Evolutionary conservation across 1,140 invertebrate species (phyloP).

Genomic region (Stegodyphus dumicola): DNA sequence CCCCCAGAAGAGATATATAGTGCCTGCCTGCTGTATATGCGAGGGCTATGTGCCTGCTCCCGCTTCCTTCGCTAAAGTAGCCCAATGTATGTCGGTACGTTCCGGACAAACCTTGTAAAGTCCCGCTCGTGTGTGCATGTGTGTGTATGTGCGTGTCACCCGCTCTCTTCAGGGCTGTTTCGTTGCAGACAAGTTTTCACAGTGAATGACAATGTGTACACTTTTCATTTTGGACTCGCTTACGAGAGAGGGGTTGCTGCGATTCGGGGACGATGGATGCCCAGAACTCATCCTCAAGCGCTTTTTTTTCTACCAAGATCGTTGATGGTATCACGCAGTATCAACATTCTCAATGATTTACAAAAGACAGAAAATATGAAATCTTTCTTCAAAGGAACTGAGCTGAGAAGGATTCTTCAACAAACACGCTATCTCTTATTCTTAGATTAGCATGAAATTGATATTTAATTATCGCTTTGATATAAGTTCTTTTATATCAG

Average conservation of each 20-base stretch:
- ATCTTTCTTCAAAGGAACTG: too few species aligned
- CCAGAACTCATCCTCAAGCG: background rate
- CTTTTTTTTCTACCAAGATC: background rate
- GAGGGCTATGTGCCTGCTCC: background rate
- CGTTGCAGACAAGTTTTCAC: constrained; percentile 43
- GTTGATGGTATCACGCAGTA: too few species aligned
- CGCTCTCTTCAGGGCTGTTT: constrained; percentile 9
- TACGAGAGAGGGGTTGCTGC: constrained; percentile 19
- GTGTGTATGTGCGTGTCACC: background rate
- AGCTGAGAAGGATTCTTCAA: too few species aligned
- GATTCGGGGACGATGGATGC: background rate
- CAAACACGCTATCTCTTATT: too few species aligned
- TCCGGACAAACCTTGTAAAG: constrained; percentile 50
- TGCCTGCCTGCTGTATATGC: constrained; percentile 13
- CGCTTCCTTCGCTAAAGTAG: constrained; percentile 3
- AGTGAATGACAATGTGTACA: constrained; percentile 59
- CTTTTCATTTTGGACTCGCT: constrained; percentile 37
- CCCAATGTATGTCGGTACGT: background rate
- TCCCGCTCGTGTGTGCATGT: background rate
- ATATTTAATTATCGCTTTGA: too few species aligned
- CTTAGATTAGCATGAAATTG: too few species aligned
- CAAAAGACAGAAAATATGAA: too few species aligned
- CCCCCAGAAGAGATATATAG: constrained; percentile 20
- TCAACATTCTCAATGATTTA: too few species aligned
- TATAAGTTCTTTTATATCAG: too few species aligned